Evolutionary conservation across 1,140 invertebrate genomes (phyloP), one percentile per base, ranked within the genome.

Genomic region (Formica exsecta): DNA sequence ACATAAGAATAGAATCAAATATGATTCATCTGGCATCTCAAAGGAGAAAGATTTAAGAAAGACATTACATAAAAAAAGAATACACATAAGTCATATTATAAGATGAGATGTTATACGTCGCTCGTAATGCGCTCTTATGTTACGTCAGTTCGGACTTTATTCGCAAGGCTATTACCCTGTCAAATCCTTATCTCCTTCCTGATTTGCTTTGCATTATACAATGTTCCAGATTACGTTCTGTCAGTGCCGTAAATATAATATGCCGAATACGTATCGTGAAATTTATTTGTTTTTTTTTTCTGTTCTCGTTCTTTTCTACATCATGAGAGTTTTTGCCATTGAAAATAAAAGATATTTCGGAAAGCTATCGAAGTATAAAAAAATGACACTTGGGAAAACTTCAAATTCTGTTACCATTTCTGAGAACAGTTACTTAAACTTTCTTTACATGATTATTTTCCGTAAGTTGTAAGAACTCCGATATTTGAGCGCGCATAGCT

Each of bases 111-210:
- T 81, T 81, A 32, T 32, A 81, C 19, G 66, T 29, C 44, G 66
- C 38, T 41, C 54, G 48, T 59, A 59, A 71, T 51, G 51, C 19
- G 51, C 19, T 44, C 8, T 38, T 13, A 25, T 54, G 54, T 73
- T 83, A 83, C 54, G 79, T 77, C 86, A 85, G 73, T 19, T 73
- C 51, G 79, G 54, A 71, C 85, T 85, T 74, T 87, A 54, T 73
- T 89, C 80, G 66, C 61, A 5, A 61, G 41, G 16, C 76, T 79
- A 65, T 76, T 57, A 75, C 0, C 29, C 59, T 64, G 61, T 79
- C 86, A 48, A 59, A 79, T 62, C 41, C 79, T 73, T 71, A 59
- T 44, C 29, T 62, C 25, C 38, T 57, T 84, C 73, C 66, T n/a
- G 66, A 73, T 83, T 44, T 73, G 54, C 54, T 44, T 38, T 41